Percentiles rank a stretch among this genome's conserved stretches.
Evolutionary conservation across 2,888 invertebrate genomes (phyloP).

Genomic region (Sinotaia quadrata): DNA sequence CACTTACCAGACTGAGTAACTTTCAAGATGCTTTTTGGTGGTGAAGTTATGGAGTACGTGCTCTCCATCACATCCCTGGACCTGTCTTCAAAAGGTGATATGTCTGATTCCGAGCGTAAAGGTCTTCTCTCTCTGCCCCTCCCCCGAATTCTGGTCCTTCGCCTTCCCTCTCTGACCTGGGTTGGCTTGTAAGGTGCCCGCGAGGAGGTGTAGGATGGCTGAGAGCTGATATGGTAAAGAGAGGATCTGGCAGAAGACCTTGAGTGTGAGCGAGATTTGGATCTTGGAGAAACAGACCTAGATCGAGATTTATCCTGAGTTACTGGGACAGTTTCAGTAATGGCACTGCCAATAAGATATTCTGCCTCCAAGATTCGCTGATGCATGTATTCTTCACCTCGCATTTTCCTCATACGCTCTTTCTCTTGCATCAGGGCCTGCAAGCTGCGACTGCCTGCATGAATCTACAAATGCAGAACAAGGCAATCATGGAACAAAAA

Average conservation of each 20-base stretch:
- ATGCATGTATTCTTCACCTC: constrained; percentile 46
- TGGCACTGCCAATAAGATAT: constrained; percentile 51
- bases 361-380: constrained; percentile 58
- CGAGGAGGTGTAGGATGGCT: background rate
- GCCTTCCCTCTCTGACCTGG: background rate
- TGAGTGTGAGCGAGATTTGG: background rate
- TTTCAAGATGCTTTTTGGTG: constrained; percentile 34
- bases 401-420: constrained; percentile 42
- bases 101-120: too few species aligned
- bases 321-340: constrained; percentile 54
- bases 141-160: background rate
- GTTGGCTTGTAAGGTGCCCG: background rate
- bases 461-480: background rate
- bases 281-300: constrained; percentile 2
- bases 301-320: constrained; percentile 46
- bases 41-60: constrained; percentile 6
- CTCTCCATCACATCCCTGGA: background rate
- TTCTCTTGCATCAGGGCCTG: constrained; percentile 30
- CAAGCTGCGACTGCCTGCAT: constrained; percentile 26
- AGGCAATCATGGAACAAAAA: background rate
- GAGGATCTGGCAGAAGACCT: constrained; percentile 5
- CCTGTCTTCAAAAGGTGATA: too few species aligned
- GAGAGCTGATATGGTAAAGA: background rate
- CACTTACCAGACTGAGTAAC: constrained; percentile 9
- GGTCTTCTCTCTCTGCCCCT: too few species aligned